Evolutionary conservation across 2,888 invertebrate genomes (phyloP).

Genomic region (Pristionchus japonicus): DNA sequence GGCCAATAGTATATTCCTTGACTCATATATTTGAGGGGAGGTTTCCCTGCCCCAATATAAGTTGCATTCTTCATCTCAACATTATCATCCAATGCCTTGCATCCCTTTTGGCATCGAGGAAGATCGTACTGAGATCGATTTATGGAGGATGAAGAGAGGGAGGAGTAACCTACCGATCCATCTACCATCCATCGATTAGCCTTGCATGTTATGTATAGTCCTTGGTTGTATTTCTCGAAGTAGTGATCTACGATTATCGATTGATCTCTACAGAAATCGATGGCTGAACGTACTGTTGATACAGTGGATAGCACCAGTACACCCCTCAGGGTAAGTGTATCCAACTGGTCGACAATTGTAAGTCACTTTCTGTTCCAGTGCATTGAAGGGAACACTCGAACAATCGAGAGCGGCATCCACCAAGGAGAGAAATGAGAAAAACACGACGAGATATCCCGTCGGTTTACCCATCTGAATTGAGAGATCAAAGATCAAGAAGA

Average conservation of each 20-base stretch:
- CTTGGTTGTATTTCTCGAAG: conserved; percentile 16
- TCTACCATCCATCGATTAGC: background rate
- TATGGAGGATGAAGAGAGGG: background rate
- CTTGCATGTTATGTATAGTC: background rate
- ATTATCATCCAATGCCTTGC: conserved; percentile 32
- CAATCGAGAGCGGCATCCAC: background rate
- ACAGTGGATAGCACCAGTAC: background rate
- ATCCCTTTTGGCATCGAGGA: background rate
- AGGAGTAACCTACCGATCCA: background rate
- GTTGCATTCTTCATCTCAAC: conserved; percentile 46
- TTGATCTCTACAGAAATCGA: background rate
- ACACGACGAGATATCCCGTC: conserved; percentile 31
- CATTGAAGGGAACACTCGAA: background rate
- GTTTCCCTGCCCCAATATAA: background rate
- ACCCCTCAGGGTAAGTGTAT: background rate
- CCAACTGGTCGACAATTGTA: background rate
- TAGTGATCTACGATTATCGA: conserved; percentile 22
- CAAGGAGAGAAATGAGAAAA: conserved; percentile 13
- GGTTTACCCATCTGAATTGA: background rate
- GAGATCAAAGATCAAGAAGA: conserved; percentile 32
- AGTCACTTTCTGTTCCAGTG: background rate
- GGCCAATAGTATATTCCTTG: conserved; percentile 17
- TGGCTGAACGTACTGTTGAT: conserved; percentile 3
- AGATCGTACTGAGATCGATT: background rate
- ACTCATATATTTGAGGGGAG: background rate